Percentiles rank a stretch among this genome's conserved stretches.
phyloP scores from a whole-genome alignment of 2,113 vertebrate genomes.

The Malaclemys terrapin region DNA sequence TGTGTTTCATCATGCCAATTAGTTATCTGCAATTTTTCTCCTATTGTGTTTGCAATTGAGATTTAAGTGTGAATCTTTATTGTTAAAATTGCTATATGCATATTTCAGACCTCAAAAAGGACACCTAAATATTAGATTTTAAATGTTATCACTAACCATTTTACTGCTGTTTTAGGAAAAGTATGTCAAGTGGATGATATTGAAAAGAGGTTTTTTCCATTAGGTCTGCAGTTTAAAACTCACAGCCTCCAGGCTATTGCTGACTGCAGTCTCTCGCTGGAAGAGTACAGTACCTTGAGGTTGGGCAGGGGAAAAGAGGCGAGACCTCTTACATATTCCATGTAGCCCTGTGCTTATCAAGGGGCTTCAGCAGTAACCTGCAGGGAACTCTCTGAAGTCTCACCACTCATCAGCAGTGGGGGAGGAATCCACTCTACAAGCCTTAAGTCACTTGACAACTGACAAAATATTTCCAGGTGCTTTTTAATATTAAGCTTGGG shows the following conservation, averaged over 20 bases:
- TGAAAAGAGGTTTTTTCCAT: neutral
- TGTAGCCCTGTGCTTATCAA: neutral
- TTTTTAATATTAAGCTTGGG: neutral
- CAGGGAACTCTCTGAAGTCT: neutral
- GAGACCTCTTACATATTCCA: neutral
- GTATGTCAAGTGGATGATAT: neutral
- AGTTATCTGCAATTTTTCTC: neutral
- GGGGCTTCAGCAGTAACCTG: neutral
- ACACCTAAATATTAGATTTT: neutral
- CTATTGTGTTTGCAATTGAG: neutral
- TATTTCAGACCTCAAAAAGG: neutral
- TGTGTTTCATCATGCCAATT: neutral
- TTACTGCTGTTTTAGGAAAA: neutral
- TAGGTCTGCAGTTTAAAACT: neutral
- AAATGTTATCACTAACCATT: neutral
- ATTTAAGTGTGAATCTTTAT: neutral
- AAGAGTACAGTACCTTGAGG: neutral
- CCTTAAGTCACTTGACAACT: neutral
- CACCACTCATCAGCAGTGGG: neutral
- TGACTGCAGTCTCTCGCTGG: neutral
- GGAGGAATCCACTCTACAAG: neutral
- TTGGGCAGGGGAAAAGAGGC: neutral
- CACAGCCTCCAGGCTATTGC: neutral
- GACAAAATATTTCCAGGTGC: neutral
- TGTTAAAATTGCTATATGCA: neutral